phyloP scores from a whole-genome alignment of 2,113 vertebrate species.

The Gorsachius goisagi region DNA sequence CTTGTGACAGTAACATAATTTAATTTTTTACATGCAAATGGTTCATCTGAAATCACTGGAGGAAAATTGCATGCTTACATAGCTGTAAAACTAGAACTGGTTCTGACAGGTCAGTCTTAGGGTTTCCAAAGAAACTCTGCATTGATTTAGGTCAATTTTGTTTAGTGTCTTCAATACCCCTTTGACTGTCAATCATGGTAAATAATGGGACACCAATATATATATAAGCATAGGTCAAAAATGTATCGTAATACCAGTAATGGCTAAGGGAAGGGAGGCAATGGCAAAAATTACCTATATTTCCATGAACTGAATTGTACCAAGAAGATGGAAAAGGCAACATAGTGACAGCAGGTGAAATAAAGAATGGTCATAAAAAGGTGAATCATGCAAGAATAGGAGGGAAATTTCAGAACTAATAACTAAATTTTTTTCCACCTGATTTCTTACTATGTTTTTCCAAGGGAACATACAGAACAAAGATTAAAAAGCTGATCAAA shows the following conservation, averaged over 20 bases:
- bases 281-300: background rate
- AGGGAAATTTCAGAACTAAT: background rate
- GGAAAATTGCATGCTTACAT: background rate
- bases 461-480: background rate
- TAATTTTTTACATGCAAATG: background rate
- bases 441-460: background rate
- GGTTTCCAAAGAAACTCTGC: background rate
- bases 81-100: background rate
- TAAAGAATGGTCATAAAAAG: background rate
- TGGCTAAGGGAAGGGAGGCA: background rate
- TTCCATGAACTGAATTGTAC: background rate
- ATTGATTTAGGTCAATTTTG: background rate
- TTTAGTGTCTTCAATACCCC: background rate
- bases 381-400: background rate
- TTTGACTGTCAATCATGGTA: background rate
- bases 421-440: background rate
- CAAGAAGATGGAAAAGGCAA: background rate
- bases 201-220: background rate
- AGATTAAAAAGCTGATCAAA: background rate
- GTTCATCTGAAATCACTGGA: background rate
- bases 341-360: background rate
- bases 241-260: background rate
- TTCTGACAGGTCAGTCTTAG: background rate
- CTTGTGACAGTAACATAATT: background rate
- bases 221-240: background rate